Evolutionary conservation across 2,888 invertebrate species (phyloP).

Genomic region (Drepana falcataria): DNA sequence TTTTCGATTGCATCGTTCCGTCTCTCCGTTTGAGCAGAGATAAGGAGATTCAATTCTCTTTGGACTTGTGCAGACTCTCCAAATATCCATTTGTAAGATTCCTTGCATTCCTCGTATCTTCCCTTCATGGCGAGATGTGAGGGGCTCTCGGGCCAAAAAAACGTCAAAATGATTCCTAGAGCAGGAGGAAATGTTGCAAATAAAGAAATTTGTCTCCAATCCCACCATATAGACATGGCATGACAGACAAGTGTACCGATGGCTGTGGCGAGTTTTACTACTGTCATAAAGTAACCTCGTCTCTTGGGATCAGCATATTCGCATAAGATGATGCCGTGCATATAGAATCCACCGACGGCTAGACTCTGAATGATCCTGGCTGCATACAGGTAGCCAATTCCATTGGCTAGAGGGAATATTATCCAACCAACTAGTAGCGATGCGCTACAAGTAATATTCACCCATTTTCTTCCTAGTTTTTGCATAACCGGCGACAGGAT

Average conservation of each 20-base stretch:
- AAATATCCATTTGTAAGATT: slow-evolving; percentile 30
- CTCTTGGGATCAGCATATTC: slow-evolving; percentile 35
- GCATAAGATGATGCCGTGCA: slow-evolving; percentile 26
- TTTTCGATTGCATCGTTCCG: slow-evolving; percentile 1
- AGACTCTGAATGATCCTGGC: slow-evolving; percentile 37
- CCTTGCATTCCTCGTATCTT: slow-evolving; percentile 30
- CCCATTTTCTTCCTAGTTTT: slow-evolving; percentile 30
- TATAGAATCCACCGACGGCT: slow-evolving; percentile 26
- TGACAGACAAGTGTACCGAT: slow-evolving; percentile 34
- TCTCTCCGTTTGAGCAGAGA: slow-evolving; percentile 19
- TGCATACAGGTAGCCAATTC: slow-evolving; percentile 20
- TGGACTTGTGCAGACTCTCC: slow-evolving; percentile 22
- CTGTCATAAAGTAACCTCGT: slow-evolving; percentile 35
- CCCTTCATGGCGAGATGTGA: slow-evolving; percentile 36
- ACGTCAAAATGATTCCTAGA: slow-evolving; percentile 19
- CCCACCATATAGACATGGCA: slow-evolving; percentile 22
- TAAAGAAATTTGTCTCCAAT: slow-evolving; percentile 35
- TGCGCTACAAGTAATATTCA: slow-evolving; percentile 18
- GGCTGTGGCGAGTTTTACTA: slow-evolving; percentile 25
- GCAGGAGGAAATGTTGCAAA: slow-evolving; percentile 16
- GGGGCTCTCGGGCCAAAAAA: slow-evolving; percentile 44
- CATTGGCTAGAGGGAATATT: slow-evolving; percentile 24
- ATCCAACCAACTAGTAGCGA: slow-evolving; percentile 28
- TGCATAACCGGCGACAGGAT: slow-evolving; percentile 33
- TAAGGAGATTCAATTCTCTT: slow-evolving; percentile 26